Evolutionary conservation across 2,888 invertebrate genomes (phyloP), one percentile per base, ranked within the genome.

Genomic region (Diabrotica balteata): DNA sequence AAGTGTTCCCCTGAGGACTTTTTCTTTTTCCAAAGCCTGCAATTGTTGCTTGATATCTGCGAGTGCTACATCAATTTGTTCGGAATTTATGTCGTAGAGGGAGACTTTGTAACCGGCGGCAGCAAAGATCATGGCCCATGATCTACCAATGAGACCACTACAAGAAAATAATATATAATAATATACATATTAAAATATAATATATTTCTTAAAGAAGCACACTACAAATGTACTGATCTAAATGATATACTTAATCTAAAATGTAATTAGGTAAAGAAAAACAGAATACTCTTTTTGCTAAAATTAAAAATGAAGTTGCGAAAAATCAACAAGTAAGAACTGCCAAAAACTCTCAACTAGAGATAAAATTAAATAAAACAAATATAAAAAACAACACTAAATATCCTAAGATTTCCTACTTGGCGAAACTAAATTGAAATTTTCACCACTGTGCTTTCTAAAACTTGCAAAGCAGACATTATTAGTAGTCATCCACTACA

Each of bases 71-170:
- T 88, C 83, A 42, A 96, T 89, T 84, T 94, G 94, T 72, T 91
- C 87, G 1, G 90, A 87, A 49, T 92, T 86, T 61, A 94, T 91
- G 79, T 98, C 98, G 82, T 90, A 98, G 59, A 98, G 86, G 10
- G 88, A 87, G 44, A 98, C 97, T 80, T 91, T 88, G 83, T 97
- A 97, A 8, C 97, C 97, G 7, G 92, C 94, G 8, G 94, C 91
- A 0, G 96, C 96, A 84, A 97, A 98, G 47, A 98, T 87, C 96
- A 98, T 97, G 0, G 97, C 93, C 96, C 97, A 98, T 77, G 97
- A 97, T 65, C 95, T 90, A 4, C 98, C 98, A 77, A 98, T 97
- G 62, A 98, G 86, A 4, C 98, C 98, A 83, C 97, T 98, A 83
- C 58, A 86, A 87, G 17, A 69, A 67, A 61, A 66, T 63, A 53